Base-by-base conservation (phyloP, 2,113 vertebrate genomes). In the Oxygymnocypris stewartii region DNA sequence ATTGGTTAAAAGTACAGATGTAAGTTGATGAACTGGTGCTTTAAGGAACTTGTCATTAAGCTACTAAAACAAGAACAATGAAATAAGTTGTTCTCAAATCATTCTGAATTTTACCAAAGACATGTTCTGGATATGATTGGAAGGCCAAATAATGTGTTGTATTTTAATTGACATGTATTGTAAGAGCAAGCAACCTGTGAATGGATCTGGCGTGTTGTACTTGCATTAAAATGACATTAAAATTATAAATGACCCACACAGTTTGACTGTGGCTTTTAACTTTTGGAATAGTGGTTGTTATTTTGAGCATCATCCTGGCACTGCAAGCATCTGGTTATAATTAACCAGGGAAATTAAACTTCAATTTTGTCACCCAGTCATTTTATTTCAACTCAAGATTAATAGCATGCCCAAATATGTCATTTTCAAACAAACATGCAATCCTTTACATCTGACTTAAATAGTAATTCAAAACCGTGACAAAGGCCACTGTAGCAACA, bases 161-260 rank as follows among this genome's bases (percentile, higher is more conserved):
- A 88, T 92, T 90, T 93, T 92, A 89, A 89, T 91, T 91, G 92
- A 90, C 91, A 90, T 91, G 86, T 93, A 90, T 93, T 88, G 73
- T 88, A 92, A 88, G 87, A 91, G 92, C 90, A 92, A 93, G 89
- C 89, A 91, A 92, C 93, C 90, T 92, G 91, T 91, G 88, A 92
- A 92, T 90, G 89, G 90, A 86, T 93, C 82, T 90, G 90, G 90
- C 87, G 92, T 90, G 88, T 94, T 86, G 91, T 93, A 92, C 86
- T 91, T 90, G 84, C 86, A 92, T 92, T 92, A 91, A 92, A 89
- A 92, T 90, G 90, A 91, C 92, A 95, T 95, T 95, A 95, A 95
- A 95, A 93, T 90, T 37, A 88, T 79, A 92, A 94, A 91, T 94
- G 95, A 94, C 94, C 94, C 93, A 94, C 92, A 87, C 7, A 42